Percentiles rank a stretch among this genome's conserved stretches.
Evolutionary conservation across 2,113 vertebrate species (phyloP).

Genomic region (Etheostoma cragini): DNA sequence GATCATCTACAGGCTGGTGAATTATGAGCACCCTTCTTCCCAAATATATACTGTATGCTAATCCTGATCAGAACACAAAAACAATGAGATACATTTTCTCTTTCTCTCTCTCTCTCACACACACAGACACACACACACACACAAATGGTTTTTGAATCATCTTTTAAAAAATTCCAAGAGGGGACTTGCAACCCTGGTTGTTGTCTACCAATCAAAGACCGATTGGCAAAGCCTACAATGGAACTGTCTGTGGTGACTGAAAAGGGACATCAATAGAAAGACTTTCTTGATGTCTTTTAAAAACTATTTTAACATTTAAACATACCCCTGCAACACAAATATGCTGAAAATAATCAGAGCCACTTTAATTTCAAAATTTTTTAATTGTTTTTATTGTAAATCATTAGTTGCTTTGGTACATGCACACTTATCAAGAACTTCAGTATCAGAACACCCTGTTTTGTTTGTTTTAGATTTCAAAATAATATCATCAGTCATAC

Average conservation of each 20-base stretch:
- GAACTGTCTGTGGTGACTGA: not conserved
- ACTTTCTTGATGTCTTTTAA: not conserved
- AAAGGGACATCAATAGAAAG: not conserved
- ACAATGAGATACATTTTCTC: conserved; percentile 46
- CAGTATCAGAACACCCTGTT: not conserved
- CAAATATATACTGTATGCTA: conserved; percentile 32
- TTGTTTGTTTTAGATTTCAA: not conserved
- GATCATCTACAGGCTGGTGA: conserved; percentile 36
- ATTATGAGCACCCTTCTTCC: conserved; percentile 24
- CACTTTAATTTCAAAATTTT: not conserved
- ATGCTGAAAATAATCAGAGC: not conserved
- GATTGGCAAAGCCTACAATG: not conserved
- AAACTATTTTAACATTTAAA: not conserved
- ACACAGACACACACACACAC: conserved; percentile 6
- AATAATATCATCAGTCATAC: not conserved
- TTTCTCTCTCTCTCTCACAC: not conserved
- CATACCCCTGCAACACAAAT: not conserved
- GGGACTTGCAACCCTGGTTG: not conserved
- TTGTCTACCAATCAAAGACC: not conserved
- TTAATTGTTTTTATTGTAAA: not conserved
- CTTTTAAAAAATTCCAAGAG: not conserved
- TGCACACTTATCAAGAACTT: not conserved
- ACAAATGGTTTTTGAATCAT: not conserved
- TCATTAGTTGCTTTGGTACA: not conserved
- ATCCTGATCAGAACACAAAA: conserved; percentile 45